Percentiles rank a stretch among this genome's conserved stretches.
These are phyloP conservation scores for Glyptemys insculpta DNA, from an alignment of 2,797 vertebrate species.

Conservation along the genomic window DNA sequence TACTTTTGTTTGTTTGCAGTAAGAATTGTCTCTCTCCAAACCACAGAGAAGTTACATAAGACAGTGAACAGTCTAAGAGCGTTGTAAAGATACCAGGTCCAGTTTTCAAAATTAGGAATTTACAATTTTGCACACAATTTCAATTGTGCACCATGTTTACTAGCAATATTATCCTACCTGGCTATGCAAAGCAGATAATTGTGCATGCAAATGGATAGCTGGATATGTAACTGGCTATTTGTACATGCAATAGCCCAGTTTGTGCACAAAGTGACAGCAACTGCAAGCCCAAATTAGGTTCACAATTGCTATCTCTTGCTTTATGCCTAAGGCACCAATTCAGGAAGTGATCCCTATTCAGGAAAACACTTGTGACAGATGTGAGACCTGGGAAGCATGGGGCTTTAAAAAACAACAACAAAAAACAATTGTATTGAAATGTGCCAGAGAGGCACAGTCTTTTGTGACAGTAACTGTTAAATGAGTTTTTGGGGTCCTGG, in stretches of 20 bases:
- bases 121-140: neutral
- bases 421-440: neutral
- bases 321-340: neutral
- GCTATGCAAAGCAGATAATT: neutral
- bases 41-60: neutral
- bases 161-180: neutral
- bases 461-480: neutral
- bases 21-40: neutral
- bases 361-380: neutral
- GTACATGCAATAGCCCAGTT: rapidly evolving
- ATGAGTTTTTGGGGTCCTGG: neutral
- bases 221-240: rapidly evolving
- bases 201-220: neutral
- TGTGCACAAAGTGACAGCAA: neutral
- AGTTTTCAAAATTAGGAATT: neutral
- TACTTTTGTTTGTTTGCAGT: neutral
- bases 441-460: neutral
- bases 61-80: rapidly evolving
- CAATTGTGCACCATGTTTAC: rapidly evolving
- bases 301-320: neutral
- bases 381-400: neutral
- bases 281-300: neutral
- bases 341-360: rapidly evolving
- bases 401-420: neutral
- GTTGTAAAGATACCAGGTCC: neutral